Base-by-base conservation (phyloP, 2,113 vertebrate species). In the Neogobius melanostomus region DNA sequence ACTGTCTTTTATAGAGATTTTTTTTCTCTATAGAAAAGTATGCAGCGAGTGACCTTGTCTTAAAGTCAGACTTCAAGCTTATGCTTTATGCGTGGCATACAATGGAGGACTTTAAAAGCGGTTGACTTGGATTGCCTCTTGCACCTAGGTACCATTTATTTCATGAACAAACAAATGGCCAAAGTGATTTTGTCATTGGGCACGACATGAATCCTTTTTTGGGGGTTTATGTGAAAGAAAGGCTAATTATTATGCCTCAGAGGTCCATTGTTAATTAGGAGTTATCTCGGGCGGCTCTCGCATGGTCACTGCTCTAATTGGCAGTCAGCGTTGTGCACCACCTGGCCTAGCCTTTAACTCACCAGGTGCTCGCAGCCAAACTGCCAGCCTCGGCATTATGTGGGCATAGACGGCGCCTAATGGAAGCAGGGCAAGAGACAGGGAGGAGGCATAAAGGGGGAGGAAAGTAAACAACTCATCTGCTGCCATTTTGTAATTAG, bases 271-370 rank as follows among this genome's bases (percentile, higher is more conserved):
- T 85, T 89, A 87, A 91, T 89, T 88, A 85, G 83, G 76, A 81
- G 76, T 83, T 85, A 85, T 86, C 79, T 82, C 17, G 56, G 81
- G 71, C 76, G 36, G 73, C 77, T 70, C 76, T 85, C 85, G 82
- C 83, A 83, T 75, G 86, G 83, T 84, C 77, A 75, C 64, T 8
- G n/a, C 77, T 87, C 82, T 91, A 88, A 90, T 88, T 88, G 86
- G 77, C 84, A 88, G 84, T 83, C 82, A 72, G 84, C 74, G 84
- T 86, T 71, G 82, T 50, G 76, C 49, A 71, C 84, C 88, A 88
- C 87, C 88, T 88, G 86, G 86, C 83, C 82, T 68, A 62, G 76
- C 85, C 83, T 88, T 84, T 83, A 85, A 81, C 82, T 83, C 81
- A 61, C 80, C 86, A 85, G 82, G 85, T 83, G 81, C 85, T 82